A percentile compares a stretch with the other conserved stretches of the same genome.
Evolutionary conservation across 2,113 vertebrate genomes (phyloP).

Genomic region (Suncus etruscus): DNA sequence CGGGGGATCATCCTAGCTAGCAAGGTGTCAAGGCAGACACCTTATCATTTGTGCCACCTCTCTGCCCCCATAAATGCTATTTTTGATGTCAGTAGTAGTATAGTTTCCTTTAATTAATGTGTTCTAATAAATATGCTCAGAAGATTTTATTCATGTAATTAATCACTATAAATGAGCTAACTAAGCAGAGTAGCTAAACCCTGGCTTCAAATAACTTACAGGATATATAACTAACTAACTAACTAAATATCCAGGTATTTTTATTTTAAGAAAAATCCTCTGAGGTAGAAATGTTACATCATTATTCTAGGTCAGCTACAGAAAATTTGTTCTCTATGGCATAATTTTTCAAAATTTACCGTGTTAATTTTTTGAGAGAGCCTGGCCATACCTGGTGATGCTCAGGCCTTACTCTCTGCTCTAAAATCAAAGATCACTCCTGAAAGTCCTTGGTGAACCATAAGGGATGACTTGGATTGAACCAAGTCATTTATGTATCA

Average conservation of each 20-base stretch:
- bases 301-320: not conserved
- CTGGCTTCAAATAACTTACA: not conserved
- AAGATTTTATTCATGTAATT: conserved; percentile 33
- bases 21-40: too few species aligned
- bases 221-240: not conserved
- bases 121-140: not conserved
- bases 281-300: not conserved
- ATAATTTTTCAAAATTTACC: conserved; percentile 41
- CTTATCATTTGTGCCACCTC: too few species aligned
- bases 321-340: not conserved
- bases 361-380: not conserved
- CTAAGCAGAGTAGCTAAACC: not conserved
- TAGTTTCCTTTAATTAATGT: not conserved
- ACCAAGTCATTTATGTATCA: too few species aligned
- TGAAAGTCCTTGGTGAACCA: too few species aligned
- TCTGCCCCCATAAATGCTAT: not conserved
- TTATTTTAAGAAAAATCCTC: conserved; percentile 26
- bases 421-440: too few species aligned
- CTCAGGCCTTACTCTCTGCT: too few species aligned
- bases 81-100: conserved; percentile 25
- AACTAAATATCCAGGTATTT: not conserved
- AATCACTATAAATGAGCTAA: not conserved
- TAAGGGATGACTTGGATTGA: too few species aligned
- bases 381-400: too few species aligned
- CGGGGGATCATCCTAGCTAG: too few species aligned